phyloP scores from a whole-genome alignment of 2,113 vertebrate species.

The Eonycteris spelaea region DNA sequence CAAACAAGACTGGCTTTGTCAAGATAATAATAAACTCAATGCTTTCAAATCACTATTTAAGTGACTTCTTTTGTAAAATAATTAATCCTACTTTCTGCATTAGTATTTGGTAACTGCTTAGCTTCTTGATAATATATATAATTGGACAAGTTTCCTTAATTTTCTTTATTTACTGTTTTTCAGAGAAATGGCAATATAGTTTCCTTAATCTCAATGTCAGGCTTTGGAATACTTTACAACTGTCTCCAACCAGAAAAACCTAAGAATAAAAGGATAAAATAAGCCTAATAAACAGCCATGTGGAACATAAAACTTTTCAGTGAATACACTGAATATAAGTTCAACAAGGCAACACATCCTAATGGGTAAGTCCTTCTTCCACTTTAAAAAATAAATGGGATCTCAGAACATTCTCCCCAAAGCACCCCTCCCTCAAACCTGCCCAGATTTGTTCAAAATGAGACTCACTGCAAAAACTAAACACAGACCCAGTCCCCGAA shows the following conservation, averaged over 20 bases:
- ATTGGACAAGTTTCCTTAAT: constrained; percentile 14
- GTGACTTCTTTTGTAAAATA: constrained; percentile 29
- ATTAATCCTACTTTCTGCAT: neutral
- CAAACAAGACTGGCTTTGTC: neutral
- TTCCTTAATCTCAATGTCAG: neutral
- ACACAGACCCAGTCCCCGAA: neutral
- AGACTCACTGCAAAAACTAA: neutral
- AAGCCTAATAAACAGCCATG: neutral
- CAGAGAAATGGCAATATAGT: neutral
- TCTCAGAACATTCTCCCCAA: neutral
- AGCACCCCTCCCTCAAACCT: neutral
- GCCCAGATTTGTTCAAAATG: neutral
- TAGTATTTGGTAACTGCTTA: neutral
- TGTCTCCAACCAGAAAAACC: neutral
- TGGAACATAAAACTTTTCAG: neutral
- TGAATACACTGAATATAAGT: neutral
- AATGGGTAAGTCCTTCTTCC: neutral
- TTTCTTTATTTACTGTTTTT: constrained; percentile 11
- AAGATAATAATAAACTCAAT: neutral
- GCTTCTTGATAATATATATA: neutral
- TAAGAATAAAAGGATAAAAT: constrained; percentile 40
- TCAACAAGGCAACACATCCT: neutral
- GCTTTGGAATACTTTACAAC: constrained; percentile 22
- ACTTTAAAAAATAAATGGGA: neutral
- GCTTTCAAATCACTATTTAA: constrained; percentile 14